A percentile compares a stretch with the other conserved stretches of the same genome.
These are phyloP conservation scores for Thalassarche chlororhynchos DNA, from an alignment of 2,113 vertebrate genomes.

Conservation along the genomic window DNA sequence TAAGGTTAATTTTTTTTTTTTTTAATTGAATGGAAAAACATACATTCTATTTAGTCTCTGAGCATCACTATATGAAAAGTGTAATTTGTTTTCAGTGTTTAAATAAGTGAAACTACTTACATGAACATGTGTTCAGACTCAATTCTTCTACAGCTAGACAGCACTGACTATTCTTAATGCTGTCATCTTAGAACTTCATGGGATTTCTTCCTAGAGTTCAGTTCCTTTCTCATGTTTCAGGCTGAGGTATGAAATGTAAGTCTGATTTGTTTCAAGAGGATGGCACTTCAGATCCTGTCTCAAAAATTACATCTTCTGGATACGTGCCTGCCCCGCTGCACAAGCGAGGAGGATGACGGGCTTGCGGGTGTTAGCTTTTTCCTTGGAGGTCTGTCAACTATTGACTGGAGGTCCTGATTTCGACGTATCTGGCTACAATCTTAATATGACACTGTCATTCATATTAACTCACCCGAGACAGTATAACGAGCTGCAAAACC, in stretches of 20 bases:
- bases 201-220: neutral
- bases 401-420: neutral
- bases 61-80: neutral
- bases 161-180: neutral
- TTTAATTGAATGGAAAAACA: neutral
- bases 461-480: neutral
- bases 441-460: neutral
- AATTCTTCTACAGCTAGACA: neutral
- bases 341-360: neutral
- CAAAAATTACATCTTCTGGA: neutral
- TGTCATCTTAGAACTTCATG: neutral
- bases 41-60: neutral
- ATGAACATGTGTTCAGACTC: neutral
- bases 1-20: neutral
- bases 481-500: neutral
- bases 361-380: neutral
- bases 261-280: neutral
- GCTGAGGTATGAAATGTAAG: neutral
- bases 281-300: neutral
- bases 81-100: neutral
- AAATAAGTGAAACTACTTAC: neutral
- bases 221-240: neutral
- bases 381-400: neutral
- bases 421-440: fast-evolving
- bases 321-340: neutral